Base-by-base conservation (phyloP, 2,113 vertebrate genomes). In the Ceyx margarethae region DNA sequence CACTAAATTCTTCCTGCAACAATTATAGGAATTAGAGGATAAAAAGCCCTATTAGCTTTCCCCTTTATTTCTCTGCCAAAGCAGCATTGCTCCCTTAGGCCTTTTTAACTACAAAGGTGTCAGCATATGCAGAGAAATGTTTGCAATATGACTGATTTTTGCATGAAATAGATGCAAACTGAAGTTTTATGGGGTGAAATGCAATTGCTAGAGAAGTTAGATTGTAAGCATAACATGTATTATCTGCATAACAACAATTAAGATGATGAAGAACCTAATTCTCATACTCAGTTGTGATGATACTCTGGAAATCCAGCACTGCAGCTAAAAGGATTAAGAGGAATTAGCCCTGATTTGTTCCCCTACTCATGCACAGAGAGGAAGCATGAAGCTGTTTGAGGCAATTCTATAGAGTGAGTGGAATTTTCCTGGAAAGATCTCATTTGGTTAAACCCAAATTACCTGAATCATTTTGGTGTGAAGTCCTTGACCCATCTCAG, bases 391-490 rank as follows among this genome's bases (percentile, higher is more conserved):
- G 33, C 15, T 73, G n/a, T 40, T 64, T 48, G 21, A 89, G 50
- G 82, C 42, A 82, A 37, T 15, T 20, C 15, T 42, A 14, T 6
- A 37, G 19, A 40, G 10, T 25, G 45, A 72, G 26, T 57, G 15
- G 18, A 80, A 61, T 66, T 61, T 58, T 60, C 69, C 37, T 60
- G 31, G 42, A 89, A 92, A 68, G 25, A 54, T 46, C 68, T 86
- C 13, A 42, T 45, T 68, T 2, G 2, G 4, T 71, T 46, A 48
- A 87, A 40, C 21, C 45, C 20, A 51, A 68, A 84, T 80, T 97
- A 99, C 99, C 98, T 99, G 99, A 57, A 99, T 96, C 99, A 99
- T 99, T 97, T 99, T 99, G 79, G 99, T 99, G 93, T 99, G 99
- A 37, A 99, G 98, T 10, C 99, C 99, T 94, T 99, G 99, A 51